phyloP scores from a whole-genome alignment of 2,797 vertebrate genomes.

The Percopsis omiscomaycus region DNA sequence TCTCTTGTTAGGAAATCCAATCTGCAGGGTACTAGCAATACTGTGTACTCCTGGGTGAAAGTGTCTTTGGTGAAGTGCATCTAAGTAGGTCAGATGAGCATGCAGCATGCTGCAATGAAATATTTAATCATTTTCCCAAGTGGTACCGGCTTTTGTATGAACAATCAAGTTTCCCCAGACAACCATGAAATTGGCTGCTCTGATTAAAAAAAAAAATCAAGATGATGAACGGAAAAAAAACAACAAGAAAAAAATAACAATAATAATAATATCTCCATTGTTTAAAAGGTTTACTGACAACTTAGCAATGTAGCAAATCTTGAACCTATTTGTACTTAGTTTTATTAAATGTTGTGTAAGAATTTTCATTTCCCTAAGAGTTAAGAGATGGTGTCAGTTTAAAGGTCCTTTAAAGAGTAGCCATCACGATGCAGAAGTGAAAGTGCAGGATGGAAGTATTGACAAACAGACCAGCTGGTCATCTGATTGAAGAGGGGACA shows the following conservation, averaged over 20 bases:
- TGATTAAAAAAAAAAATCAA: too few species aligned
- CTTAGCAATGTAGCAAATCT: too few species aligned
- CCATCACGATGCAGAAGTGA: slow-evolving; percentile 63
- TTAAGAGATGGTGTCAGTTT: neutral
- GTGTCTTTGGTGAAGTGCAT: slow-evolving; percentile 49
- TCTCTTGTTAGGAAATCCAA: slow-evolving; percentile 54
- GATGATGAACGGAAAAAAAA: too few species aligned
- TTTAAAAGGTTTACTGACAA: too few species aligned
- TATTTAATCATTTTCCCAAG: slow-evolving; percentile 33
- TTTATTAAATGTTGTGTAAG: too few species aligned
- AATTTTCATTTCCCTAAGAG: too few species aligned
- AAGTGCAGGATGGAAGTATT: slow-evolving; percentile 50
- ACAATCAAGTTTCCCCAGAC: neutral
- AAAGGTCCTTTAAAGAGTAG: neutral
- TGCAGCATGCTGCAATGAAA: slow-evolving; percentile 7
- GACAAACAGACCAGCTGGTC: slow-evolving; percentile 62
- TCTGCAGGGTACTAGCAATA: slow-evolving; percentile 32
- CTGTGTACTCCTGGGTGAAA: slow-evolving; percentile 31
- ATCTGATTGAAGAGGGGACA: neutral
- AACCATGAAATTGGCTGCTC: neutral
- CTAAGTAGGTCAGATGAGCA: slow-evolving; percentile 43
- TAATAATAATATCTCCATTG: too few species aligned
- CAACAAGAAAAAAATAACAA: too few species aligned
- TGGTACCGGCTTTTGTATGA: slow-evolving; percentile 16
- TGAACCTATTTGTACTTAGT: too few species aligned